Evolutionary conservation across 2,113 vertebrate genomes (phyloP), one percentile per base, ranked within the genome.

Genomic region (Chrysemys picta): DNA sequence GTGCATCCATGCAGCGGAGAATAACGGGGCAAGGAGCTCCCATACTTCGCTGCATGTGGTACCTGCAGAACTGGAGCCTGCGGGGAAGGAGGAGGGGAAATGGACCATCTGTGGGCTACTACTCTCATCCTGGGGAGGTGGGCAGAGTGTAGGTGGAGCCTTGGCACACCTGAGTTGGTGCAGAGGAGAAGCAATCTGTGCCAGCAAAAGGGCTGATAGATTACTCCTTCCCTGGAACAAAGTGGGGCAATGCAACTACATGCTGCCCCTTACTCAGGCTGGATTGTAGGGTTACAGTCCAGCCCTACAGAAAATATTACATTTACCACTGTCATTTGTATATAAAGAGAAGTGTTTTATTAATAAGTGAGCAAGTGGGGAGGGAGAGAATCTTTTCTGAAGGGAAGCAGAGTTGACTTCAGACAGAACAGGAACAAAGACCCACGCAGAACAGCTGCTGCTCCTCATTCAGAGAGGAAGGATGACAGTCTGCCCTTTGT

Each of bases 361-460:
- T 93, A 82, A 69, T 85, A 93, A 97, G 35, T 59, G 85, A 85
- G 82, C 22, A 47, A 56, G 35, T 0, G 89, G 88, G 84, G 86
- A 80, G 85, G 91, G 83, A 86, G 89, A 72, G 90, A 81, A 42
- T 25, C 10, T 91, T 95, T 93, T 89, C 94, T 89, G 59, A 9
- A 57, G 50, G 45, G 80, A 95, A 89, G 52, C 78, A 54, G 82
- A 91, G 62, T 52, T 94, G 94, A 92, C 19, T 12, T 38, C 89
- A 92, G 52, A 57, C 88, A 93, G 81, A 91, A 53, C 25, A 27
- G 84, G 88, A 97, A 93, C 90, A 96, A 97, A 96, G 76, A 76
- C 92, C 93, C 89, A 85, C 52, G 53, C 45, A 88, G 89, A 95
- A 95, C 93, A 97, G 95, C 95, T 95, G 95, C 86, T 95, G 82